A percentile compares a stretch with the other conserved stretches of the same genome.
Evolutionary conservation across 2,113 vertebrate species (phyloP).

Genomic region (Dicentrarchus labrax): DNA sequence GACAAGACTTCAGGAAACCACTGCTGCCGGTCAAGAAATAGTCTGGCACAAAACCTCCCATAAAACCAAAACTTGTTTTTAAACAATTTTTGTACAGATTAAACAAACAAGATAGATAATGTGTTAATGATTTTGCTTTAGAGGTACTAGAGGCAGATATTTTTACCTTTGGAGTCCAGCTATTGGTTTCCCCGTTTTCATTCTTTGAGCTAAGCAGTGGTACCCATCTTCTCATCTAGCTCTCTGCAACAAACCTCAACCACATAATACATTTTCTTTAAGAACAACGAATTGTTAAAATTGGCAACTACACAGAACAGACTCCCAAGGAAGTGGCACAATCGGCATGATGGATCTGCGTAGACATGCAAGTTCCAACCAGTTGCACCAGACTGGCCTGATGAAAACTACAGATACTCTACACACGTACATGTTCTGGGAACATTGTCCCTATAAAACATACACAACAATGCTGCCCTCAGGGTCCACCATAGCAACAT

Average conservation of each 20-base stretch:
- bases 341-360: fast-evolving
- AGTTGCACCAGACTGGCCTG: not conserved
- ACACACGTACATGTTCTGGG: conserved; percentile 6
- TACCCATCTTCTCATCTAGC: not conserved
- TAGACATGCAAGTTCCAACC: not conserved
- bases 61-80: too few relatives aligned
- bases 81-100: too few relatives aligned
- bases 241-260: not conserved
- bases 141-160: not conserved
- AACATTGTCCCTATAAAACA: conserved; percentile 37
- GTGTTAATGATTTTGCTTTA: not conserved
- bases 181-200: not conserved
- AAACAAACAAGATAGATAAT: not conserved
- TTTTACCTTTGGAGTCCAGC: too few relatives aligned
- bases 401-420: conserved; percentile 17
- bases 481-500: conserved; percentile 32
- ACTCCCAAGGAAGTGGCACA: not conserved
- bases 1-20: too few relatives aligned
- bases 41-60: too few relatives aligned
- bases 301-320: not conserved
- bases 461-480: conserved; percentile 11
- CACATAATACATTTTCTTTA: not conserved
- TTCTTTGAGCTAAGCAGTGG: not conserved
- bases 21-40: too few relatives aligned
- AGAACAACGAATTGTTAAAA: not conserved